phyloP scores from a whole-genome alignment of 2,888 invertebrate genomes.

The Archips xylosteana region DNA sequence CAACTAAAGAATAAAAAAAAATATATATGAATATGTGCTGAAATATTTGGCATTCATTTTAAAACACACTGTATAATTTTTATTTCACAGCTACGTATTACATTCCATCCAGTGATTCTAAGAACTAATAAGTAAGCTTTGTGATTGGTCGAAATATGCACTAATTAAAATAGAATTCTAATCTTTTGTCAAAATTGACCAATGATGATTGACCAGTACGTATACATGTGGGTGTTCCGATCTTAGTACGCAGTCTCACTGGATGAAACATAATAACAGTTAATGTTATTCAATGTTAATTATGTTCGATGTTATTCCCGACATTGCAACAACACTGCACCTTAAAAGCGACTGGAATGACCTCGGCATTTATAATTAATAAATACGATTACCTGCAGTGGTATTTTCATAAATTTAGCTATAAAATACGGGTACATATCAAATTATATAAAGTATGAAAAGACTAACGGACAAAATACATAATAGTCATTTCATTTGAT shows the following conservation, averaged over 20 bases:
- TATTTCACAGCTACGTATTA: not conserved
- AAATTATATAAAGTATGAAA: too few species aligned
- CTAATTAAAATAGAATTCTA: not conserved
- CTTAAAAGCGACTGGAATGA: constrained; percentile 74
- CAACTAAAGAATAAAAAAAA: too few species aligned
- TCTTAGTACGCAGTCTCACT: not conserved
- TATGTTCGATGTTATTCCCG: constrained; percentile 46
- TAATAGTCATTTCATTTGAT: too few species aligned
- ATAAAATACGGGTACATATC: not conserved
- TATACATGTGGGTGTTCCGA: too few species aligned
- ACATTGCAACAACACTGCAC: constrained; percentile 60
- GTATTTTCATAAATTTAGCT: constrained; percentile 51
- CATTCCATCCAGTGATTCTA: not conserved
- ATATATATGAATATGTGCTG: too few species aligned
- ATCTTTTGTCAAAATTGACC: not conserved
- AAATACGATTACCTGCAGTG: constrained; percentile 51
- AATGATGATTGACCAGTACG: not conserved
- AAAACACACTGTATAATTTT: too few species aligned
- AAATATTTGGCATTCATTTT: too few species aligned
- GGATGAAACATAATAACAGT: not conserved
- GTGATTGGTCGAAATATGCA: not conserved
- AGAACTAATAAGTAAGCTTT: not conserved
- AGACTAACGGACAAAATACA: too few species aligned
- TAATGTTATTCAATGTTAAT: not conserved
- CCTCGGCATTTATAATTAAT: constrained; percentile 48